Conservation (phyloP, 2,797 vertebrate genomes). For the Allenopithecus nigroviridis region DNA sequence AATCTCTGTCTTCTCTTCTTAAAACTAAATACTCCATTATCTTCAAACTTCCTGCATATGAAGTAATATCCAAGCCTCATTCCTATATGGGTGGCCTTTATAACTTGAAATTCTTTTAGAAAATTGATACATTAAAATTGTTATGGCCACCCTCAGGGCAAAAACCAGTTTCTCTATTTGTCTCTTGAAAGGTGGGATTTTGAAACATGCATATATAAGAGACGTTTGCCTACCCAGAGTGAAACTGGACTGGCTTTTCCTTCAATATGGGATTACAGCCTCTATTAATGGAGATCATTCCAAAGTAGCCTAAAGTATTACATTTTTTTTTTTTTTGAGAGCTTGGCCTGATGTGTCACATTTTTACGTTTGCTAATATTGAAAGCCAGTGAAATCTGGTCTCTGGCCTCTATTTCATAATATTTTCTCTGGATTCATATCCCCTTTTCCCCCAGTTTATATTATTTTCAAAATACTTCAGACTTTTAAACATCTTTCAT, state of each 20-base stretch:
- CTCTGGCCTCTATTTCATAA: neutral
- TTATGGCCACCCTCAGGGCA: neutral
- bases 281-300: neutral
- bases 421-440: neutral
- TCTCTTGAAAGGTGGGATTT: neutral
- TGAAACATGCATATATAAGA: neutral
- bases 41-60: neutral
- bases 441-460: neutral
- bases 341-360: neutral
- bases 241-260: neutral
- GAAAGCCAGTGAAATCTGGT: neutral
- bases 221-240: neutral
- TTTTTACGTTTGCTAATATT: neutral
- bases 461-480: neutral
- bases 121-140: neutral
- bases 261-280: neutral
- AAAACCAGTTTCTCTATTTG: neutral
- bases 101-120: neutral
- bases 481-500: neutral
- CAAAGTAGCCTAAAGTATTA: neutral
- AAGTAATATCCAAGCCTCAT: conserved; percentile 38
- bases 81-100: neutral
- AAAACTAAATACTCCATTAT: neutral
- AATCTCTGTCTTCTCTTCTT: neutral
- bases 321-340: neutral